Conservation (phyloP, 2,113 vertebrate genomes). For the Cisticola juncidis region DNA sequence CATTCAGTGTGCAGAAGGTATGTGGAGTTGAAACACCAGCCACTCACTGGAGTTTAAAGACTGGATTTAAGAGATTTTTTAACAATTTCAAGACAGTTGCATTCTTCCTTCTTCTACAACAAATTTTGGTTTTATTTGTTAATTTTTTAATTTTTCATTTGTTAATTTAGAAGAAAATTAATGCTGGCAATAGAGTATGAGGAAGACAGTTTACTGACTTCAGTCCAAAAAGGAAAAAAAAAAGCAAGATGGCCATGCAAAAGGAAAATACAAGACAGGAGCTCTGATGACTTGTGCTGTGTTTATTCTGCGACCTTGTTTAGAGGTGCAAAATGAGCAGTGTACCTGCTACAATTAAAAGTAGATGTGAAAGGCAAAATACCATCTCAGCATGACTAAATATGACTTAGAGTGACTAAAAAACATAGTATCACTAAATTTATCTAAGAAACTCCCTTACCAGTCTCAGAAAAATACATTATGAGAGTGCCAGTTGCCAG, state of each 20-base stretch:
- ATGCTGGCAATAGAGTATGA: not conserved
- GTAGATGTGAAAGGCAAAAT: not conserved
- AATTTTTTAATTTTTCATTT: not conserved
- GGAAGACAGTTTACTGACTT: not conserved
- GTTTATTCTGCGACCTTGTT: not conserved
- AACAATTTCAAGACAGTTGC: not conserved
- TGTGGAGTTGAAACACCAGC: not conserved
- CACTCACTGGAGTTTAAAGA: not conserved
- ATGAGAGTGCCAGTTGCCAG: not conserved
- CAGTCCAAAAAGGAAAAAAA: not conserved
- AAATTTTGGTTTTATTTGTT: not conserved
- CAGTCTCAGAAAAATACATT: not conserved
- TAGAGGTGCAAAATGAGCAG: not conserved
- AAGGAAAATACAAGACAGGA: not conserved
- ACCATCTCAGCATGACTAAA: not conserved
- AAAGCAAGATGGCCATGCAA: rapidly evolving
- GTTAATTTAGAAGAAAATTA: not conserved
- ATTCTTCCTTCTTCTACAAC: not conserved
- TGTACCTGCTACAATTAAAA: not conserved
- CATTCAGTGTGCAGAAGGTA: not conserved
- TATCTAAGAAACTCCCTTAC: not conserved
- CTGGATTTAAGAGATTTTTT: not conserved
- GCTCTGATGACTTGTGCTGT: not conserved
- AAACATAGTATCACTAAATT: not conserved
- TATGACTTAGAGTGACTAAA: not conserved